Conservation (phyloP, 1,140 invertebrate genomes). For the Druon quercuslanigerum region DNA sequence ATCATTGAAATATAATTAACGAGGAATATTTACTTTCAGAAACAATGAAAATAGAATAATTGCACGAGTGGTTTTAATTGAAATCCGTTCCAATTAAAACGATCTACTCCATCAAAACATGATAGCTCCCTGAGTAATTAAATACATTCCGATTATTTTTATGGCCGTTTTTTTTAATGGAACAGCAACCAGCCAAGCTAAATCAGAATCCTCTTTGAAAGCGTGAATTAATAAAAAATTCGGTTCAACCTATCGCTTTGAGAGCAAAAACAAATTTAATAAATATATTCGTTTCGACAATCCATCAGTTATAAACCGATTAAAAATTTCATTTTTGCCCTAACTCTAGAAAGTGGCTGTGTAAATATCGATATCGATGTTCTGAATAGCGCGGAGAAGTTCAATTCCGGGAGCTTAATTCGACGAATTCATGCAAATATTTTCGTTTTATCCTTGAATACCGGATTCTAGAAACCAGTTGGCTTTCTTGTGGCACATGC, state of each 20-base stretch:
- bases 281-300: background rate
- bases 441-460: constrained; percentile 29
- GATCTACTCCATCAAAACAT: too few species aligned
- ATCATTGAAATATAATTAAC: too few species aligned
- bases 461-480: background rate
- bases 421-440: constrained; percentile 17
- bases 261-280: background rate
- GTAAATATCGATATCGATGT: background rate
- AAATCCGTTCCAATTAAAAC: too few species aligned
- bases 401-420: constrained; percentile 24
- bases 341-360: constrained; percentile 14
- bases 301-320: constrained; percentile 21
- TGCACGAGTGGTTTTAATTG: too few species aligned
- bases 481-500: background rate
- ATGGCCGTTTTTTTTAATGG: background rate
- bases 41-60: too few species aligned
- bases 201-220: background rate
- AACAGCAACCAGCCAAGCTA: background rate
- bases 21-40: too few species aligned
- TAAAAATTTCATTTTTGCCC: constrained; percentile 21
- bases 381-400: background rate
- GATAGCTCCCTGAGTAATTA: too few species aligned
- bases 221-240: constrained; percentile 10
- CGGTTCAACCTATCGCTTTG: background rate
- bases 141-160: background rate